Conservation (phyloP, 2,113 vertebrate species). For the Callithrix jacchus region DNA sequence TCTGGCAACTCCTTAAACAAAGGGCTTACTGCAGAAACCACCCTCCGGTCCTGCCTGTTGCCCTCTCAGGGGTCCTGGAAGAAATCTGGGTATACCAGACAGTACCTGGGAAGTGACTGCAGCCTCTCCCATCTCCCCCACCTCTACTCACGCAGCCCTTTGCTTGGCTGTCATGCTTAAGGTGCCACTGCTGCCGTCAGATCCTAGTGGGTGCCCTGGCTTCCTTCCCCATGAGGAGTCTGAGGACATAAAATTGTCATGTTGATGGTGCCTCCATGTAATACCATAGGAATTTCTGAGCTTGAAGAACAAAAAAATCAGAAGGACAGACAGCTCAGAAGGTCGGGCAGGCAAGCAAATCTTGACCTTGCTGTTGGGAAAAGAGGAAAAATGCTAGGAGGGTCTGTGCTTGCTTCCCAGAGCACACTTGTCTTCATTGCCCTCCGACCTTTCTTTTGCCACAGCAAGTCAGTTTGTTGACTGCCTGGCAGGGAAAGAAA, state of each 20-base stretch:
- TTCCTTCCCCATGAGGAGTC: background rate
- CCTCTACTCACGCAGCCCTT: background rate
- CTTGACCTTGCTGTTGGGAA: conserved; percentile 6
- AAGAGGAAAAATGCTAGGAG: background rate
- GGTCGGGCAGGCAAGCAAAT: background rate
- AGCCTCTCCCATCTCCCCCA: background rate
- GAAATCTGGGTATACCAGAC: background rate
- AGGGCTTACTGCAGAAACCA: background rate
- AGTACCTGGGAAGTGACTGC: background rate
- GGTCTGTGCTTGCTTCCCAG: background rate
- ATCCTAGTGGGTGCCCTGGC: background rate
- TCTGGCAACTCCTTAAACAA: conserved; percentile 53
- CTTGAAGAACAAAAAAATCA: background rate
- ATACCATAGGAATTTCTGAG: background rate
- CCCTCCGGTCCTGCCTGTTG: background rate
- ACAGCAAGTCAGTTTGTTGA: background rate
- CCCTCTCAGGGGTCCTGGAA: background rate
- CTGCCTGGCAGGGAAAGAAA: background rate
- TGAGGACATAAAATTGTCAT: background rate
- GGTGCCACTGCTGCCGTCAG: background rate
- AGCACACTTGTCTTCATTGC: background rate
- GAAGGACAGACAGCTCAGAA: background rate
- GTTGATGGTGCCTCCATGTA: background rate
- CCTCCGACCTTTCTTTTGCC: background rate
- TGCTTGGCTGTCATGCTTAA: background rate